Evolutionary conservation across 2,888 invertebrate genomes (phyloP).

Genomic region (Harpagoxenus sublaevis): DNA sequence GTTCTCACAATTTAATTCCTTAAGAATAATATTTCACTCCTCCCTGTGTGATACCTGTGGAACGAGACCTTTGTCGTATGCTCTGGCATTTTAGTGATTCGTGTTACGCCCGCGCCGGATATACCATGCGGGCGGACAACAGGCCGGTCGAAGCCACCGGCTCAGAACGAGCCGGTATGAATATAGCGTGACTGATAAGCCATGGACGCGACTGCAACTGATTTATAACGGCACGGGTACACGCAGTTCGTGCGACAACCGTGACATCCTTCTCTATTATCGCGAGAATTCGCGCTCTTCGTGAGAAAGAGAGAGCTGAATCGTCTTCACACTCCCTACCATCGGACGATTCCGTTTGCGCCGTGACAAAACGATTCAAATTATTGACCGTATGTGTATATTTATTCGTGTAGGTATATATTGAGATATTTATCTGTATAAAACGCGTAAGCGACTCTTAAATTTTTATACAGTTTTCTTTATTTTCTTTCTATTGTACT

Average conservation of each 20-base stretch:
- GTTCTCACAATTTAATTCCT: background rate
- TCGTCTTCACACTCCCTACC: background rate
- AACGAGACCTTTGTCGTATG: conserved; percentile 15
- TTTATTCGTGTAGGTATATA: background rate
- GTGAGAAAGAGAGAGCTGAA: conserved; percentile 4
- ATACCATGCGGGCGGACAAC: conserved; percentile 49
- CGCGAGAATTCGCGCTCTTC: conserved; percentile 48
- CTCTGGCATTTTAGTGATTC: conserved; percentile 34
- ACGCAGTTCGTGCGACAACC: conserved; percentile 65
- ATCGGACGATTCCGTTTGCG: conserved; percentile 2
- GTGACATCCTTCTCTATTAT: conserved; percentile 65
- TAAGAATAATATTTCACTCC: conserved; percentile 36
- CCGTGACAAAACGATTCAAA: background rate
- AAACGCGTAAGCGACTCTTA: background rate
- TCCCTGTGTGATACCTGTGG: background rate
- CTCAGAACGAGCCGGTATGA: conserved; percentile 70
- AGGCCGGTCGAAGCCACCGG: conserved; percentile 61
- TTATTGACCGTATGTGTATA: background rate
- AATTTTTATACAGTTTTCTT: background rate
- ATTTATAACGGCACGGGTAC: conserved; percentile 70
- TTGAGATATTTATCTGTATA: background rate
- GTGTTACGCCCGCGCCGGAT: conserved; percentile 51
- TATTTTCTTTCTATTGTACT: background rate
- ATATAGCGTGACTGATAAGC: conserved; percentile 78
- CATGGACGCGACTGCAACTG: conserved; percentile 66